A percentile compares a stretch with the other conserved stretches of the same genome.
Evolutionary conservation across 2,113 vertebrate genomes (phyloP).

Genomic region (Austrofundulus limnaeus): DNA sequence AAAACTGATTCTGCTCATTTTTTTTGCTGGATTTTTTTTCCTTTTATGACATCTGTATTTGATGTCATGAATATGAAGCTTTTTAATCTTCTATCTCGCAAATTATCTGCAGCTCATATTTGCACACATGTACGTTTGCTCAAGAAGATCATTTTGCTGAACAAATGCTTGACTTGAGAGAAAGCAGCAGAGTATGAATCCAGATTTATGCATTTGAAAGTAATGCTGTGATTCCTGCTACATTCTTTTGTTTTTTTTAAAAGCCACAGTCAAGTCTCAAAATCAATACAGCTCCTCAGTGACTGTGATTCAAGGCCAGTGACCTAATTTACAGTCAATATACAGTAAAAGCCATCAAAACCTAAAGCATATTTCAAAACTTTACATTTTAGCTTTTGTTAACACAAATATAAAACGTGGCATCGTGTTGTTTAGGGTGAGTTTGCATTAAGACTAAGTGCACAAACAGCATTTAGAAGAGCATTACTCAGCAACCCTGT

Average conservation of each 20-base stretch:
- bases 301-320: not conserved
- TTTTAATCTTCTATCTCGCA: not conserved
- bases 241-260: not conserved
- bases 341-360: too few species aligned
- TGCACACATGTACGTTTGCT: not conserved
- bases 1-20: constrained; percentile 28
- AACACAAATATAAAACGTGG: not conserved
- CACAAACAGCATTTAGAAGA: constrained; percentile 44
- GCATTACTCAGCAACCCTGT: constrained; percentile 48
- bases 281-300: constrained; percentile 8
- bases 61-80: constrained; percentile 2
- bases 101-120: not conserved
- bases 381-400: not conserved
- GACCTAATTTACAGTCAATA: too few species aligned
- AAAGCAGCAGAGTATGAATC: not conserved
- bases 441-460: constrained; percentile 22
- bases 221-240: not conserved
- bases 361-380: not conserved
- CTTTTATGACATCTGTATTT: constrained; percentile 19
- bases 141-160: constrained; percentile 2
- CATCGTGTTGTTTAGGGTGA: not conserved
- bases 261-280: not conserved
- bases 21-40: constrained; percentile 17
- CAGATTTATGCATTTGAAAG: constrained; percentile 1
- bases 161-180: not conserved